A percentile compares a stretch with the other conserved stretches of the same genome.
Evolutionary conservation across 2,113 vertebrate species (phyloP).

Genomic region (Paralichthys olivaceus): DNA sequence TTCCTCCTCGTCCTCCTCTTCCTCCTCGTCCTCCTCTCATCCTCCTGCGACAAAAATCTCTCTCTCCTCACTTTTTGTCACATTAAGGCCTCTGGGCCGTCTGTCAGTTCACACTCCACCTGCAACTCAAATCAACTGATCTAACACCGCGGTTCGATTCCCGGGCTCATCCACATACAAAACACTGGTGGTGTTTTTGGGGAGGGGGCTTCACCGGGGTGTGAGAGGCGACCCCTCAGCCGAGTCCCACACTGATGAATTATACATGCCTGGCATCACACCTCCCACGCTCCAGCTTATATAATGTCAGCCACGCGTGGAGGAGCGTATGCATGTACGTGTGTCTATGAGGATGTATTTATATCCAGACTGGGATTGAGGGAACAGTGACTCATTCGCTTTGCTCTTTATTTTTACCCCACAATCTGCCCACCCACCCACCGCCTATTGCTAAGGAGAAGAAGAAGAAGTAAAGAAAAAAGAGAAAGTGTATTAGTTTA

Average conservation of each 20-base stretch:
- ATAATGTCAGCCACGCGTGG: conserved; percentile 72
- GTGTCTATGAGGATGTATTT: conserved; percentile 72
- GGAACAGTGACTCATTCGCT: conserved; percentile 77
- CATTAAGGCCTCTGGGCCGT: conserved; percentile 1
- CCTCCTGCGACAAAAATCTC: conserved; percentile 7
- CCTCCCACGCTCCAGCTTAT: conserved; percentile 77
- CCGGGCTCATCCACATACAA: neutral
- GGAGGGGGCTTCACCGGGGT: conserved; percentile 20
- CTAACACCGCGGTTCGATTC: neutral
- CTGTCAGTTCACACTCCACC: conserved; percentile 26
- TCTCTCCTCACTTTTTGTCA: conserved; percentile 16
- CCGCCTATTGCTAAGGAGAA: conserved; percentile 30
- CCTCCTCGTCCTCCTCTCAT: neutral
- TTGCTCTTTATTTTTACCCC: conserved; percentile 78
- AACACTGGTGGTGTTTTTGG: conserved; percentile 9
- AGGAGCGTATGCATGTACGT: conserved; percentile 52
- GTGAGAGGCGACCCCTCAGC: conserved; percentile 39
- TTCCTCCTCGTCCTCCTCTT: neutral
- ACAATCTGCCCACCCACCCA: conserved; percentile 58
- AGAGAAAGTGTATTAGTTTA: conserved; percentile 37
- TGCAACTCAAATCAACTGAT: neutral
- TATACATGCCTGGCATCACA: conserved; percentile 67
- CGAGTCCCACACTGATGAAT: conserved; percentile 71
- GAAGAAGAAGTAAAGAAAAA: conserved; percentile 8
- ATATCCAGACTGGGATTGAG: conserved; percentile 75